Base-by-base conservation (phyloP, 1,140 invertebrate genomes). In the Drosophila kepulauana region DNA sequence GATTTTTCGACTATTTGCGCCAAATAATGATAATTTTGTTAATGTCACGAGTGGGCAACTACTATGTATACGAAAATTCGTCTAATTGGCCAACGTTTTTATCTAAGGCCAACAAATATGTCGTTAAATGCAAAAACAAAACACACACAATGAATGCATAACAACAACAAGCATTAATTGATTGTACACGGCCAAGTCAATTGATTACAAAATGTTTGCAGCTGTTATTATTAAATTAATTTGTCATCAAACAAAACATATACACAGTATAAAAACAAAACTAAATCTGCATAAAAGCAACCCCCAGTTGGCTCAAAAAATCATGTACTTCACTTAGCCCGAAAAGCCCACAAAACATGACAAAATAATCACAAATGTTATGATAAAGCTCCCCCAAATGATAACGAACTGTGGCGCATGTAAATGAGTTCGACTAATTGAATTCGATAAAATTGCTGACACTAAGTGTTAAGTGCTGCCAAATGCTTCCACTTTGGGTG, bases 151-250 rank as follows among this genome's bases (percentile, higher is more conserved):
- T 25, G 30, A 8, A 62, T n/a, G 20, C 51, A 58, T 16, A 75
- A 76, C 51, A 38, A 71, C 52, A 82, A 61, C 52, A 64, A 70
- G 63, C 78, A 81, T 85, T 81, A 84, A 85, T 86, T 81, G 78
- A 81, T 75, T 73, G 75, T 85, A 71, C 75, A 75, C 28, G 46
- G 67, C 15, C 58, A 13, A 54, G 49, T 48, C 68, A 80, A 72
- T 84, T 87, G 84, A 87, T 87, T 88, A 87, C 85, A 72, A 87
- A 84, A 87, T 87, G 84, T 89, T 84, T 67, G 85, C 84, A 87
- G 84, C 85, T 87, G 84, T 87, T 87, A 87, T 87, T 88, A 89
- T 87, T 78, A 88, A 87, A 87, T 87, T 87, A 87, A 87, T 87
- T 84, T 87, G 84, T 87, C 69, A 82, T 87, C 84, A 87, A 87